Conservation (phyloP, 2,888 invertebrate species). For the Labia minor region DNA sequence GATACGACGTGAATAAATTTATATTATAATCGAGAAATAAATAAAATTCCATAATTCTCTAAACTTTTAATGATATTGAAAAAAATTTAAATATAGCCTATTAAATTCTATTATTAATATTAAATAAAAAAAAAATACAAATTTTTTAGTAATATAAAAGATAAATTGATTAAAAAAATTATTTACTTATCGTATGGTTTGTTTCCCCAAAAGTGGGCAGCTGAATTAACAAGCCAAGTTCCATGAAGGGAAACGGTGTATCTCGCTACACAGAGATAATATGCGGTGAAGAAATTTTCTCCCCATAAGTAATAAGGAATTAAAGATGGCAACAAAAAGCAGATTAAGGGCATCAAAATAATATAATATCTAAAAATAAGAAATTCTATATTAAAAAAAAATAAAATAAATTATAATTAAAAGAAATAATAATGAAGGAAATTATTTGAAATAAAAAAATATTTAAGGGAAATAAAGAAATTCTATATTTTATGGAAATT, state of each 20-base stretch:
- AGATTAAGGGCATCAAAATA: constrained; percentile 60
- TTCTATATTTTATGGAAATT: too few relatives aligned
- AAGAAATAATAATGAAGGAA: background rate
- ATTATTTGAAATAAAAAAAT: background rate
- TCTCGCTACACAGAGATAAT: constrained; percentile 66
- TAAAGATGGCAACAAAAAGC: constrained; percentile 69
- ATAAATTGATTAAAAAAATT: constrained; percentile 19
- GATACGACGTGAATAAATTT: too few relatives aligned
- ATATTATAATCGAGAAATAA: too few relatives aligned
- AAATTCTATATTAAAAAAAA: too few relatives aligned
- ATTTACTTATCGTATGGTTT: constrained; percentile 77
- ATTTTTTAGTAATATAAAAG: background rate
- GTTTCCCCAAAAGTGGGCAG: constrained; percentile 85
- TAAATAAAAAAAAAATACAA: too few relatives aligned
- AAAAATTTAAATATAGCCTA: constrained; percentile 29
- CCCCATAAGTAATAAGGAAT: constrained; percentile 67
- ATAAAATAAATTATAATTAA: background rate
- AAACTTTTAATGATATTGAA: constrained; percentile 50
- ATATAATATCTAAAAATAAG: constrained; percentile 65
- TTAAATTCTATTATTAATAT: background rate
- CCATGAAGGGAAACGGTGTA: constrained; percentile 68
- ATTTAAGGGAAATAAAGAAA: too few relatives aligned
- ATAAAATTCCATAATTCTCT: too few relatives aligned
- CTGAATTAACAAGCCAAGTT: constrained; percentile 90
- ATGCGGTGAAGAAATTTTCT: constrained; percentile 59